Evolutionary conservation across 2,113 vertebrate species (phyloP).

Genomic region (Patagioenas fasciata): DNA sequence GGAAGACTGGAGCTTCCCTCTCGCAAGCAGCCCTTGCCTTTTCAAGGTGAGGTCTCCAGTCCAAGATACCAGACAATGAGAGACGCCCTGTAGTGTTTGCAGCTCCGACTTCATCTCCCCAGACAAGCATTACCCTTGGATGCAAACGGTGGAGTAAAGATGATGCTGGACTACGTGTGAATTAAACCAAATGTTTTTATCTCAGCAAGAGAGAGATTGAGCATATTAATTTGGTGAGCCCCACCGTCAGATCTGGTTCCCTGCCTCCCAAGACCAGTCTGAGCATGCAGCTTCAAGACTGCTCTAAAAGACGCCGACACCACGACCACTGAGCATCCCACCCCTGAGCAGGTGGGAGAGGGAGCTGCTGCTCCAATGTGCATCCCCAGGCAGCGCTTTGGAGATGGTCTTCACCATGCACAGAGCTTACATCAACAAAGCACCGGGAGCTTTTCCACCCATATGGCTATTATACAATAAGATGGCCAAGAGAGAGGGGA

Average conservation of each 20-base stretch:
- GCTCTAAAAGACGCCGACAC: background rate
- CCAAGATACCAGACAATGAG: background rate
- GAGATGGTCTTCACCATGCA: background rate
- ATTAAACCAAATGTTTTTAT: background rate
- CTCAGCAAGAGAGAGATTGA: background rate
- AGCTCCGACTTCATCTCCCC: background rate
- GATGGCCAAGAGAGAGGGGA: background rate
- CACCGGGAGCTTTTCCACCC: background rate
- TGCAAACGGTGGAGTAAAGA: background rate
- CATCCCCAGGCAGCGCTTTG: background rate
- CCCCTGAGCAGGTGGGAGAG: background rate
- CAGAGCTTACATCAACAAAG: background rate
- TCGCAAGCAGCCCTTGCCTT: background rate
- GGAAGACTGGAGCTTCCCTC: background rate
- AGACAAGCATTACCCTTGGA: background rate
- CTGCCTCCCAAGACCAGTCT: background rate
- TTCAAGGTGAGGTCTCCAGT: background rate
- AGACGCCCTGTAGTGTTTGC: background rate
- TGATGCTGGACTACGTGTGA: background rate
- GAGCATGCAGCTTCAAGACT: background rate
- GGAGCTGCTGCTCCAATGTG: rapidly evolving
- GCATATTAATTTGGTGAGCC: background rate
- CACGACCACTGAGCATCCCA: background rate
- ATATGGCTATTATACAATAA: background rate
- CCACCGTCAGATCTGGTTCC: background rate